Conservation (phyloP, 2,888 invertebrate species). For the Parascotia fuliginaria region DNA sequence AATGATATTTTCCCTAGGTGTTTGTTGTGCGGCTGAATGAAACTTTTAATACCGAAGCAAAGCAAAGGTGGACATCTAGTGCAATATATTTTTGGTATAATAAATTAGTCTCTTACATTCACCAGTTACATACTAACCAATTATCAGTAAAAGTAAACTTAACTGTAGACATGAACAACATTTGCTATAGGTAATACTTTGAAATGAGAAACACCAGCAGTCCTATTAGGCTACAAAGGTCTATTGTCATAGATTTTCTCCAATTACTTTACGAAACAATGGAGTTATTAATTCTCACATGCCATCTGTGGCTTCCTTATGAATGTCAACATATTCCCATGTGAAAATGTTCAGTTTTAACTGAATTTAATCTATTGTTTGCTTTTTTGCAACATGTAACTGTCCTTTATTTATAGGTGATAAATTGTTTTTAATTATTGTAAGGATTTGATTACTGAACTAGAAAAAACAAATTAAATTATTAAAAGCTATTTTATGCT, state of each 20-base stretch:
- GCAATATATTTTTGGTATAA: too few species aligned
- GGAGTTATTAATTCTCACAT: slow-evolving; percentile 30
- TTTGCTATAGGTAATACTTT: slow-evolving; percentile 11
- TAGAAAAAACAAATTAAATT: too few species aligned
- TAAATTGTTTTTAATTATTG: background rate
- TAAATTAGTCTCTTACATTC: too few species aligned
- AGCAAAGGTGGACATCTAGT: too few species aligned
- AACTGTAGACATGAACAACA: too few species aligned
- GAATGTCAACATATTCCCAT: slow-evolving; percentile 37
- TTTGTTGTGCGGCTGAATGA: too few species aligned
- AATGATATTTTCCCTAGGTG: too few species aligned
- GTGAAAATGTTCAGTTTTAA: slow-evolving; percentile 13
- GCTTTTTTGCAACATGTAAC: background rate
- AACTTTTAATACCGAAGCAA: too few species aligned
- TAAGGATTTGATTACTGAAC: too few species aligned
- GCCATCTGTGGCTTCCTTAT: slow-evolving; percentile 29
- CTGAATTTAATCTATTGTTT: background rate
- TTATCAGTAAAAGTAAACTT: too few species aligned
- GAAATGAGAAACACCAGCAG: slow-evolving; percentile 11
- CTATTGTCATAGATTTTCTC: slow-evolving; percentile 34
- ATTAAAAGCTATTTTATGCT: too few species aligned
- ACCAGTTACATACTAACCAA: too few species aligned
- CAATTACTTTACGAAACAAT: slow-evolving; percentile 28
- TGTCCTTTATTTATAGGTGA: background rate
- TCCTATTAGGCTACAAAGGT: slow-evolving; percentile 15